Percentiles rank a stretch among this genome's conserved stretches.
Conservation (phyloP, 2,888 invertebrate species). For the Polydrusus cervinus region DNA sequence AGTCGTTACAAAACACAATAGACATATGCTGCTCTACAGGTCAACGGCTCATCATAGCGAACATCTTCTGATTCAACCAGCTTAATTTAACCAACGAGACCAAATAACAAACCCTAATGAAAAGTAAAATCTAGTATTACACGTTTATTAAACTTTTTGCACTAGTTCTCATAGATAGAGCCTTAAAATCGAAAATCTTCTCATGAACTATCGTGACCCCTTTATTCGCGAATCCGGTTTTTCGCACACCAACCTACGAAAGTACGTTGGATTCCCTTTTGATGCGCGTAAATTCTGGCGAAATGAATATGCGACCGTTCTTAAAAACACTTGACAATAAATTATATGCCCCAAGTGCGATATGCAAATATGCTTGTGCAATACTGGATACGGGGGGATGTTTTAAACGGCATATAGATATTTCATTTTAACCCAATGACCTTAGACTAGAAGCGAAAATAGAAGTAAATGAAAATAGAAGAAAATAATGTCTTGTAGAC, state of each 20-base stretch:
- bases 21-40: neutral
- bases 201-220: slow-evolving; percentile 17
- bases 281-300: neutral
- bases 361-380: slow-evolving; percentile 34
- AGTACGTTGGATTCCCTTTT: slow-evolving; percentile 13
- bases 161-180: slow-evolving; percentile 24
- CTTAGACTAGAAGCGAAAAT: too few relatives aligned
- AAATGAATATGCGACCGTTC: slow-evolving; percentile 25
- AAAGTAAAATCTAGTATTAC: slow-evolving; percentile 3
- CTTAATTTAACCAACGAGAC: neutral
- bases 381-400: slow-evolving; percentile 15
- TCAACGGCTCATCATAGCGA: neutral
- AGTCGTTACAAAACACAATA: too few relatives aligned
- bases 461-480: too few relatives aligned
- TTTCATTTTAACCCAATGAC: too few relatives aligned
- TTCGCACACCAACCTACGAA: slow-evolving; percentile 16
- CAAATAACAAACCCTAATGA: slow-evolving; percentile 16
- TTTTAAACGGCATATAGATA: too few relatives aligned
- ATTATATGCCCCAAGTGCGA: slow-evolving; percentile 24
- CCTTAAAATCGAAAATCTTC: neutral
- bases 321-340: slow-evolving; percentile 37
- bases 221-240: slow-evolving; percentile 24
- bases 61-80: neutral
- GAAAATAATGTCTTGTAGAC: too few relatives aligned
- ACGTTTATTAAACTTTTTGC: slow-evolving; percentile 2